Percentiles rank a stretch among this genome's conserved stretches.
Conservation (phyloP, 2,113 vertebrate species). For the Triplophysa tibetana region DNA sequence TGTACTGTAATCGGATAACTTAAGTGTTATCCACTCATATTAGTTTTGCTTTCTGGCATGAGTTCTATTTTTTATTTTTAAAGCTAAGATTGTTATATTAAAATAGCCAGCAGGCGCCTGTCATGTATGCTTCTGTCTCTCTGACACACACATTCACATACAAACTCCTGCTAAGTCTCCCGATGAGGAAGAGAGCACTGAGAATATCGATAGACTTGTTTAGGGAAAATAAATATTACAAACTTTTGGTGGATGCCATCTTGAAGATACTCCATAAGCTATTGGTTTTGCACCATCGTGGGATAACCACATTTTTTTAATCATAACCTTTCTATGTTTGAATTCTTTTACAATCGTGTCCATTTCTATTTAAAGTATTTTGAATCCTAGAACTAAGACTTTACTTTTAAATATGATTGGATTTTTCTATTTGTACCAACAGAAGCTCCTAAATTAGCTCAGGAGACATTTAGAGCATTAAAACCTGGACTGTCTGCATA, state of each 20-base stretch:
- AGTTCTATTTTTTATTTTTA: too few relatives aligned
- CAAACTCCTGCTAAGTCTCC: constrained; percentile 11
- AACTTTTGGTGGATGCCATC: constrained; percentile 21
- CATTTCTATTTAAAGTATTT: too few relatives aligned
- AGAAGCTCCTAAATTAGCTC: constrained; percentile 81
- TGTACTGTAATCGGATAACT: not conserved
- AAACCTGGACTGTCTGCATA: constrained; percentile 92
- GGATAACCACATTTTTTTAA: too few relatives aligned
- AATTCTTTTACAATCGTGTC: too few relatives aligned
- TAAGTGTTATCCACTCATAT: not conserved
- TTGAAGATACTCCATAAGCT: not conserved
- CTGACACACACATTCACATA: not conserved
- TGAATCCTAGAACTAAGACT: too few relatives aligned
- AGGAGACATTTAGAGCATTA: constrained; percentile 87
- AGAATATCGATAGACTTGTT: not conserved
- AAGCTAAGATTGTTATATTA: constrained; percentile 49
- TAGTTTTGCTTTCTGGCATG: too few relatives aligned
- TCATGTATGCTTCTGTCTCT: constrained; percentile 53
- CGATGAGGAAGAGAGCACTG: not conserved
- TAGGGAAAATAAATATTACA: not conserved
- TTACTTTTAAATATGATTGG: too few relatives aligned
- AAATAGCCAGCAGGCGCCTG: constrained; percentile 60
- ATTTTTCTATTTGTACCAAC: constrained; percentile 47
- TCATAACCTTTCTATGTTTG: too few relatives aligned
- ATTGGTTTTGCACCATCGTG: too few relatives aligned